Percentiles rank a stretch among this genome's conserved stretches.
Evolutionary conservation across 2,113 vertebrate species (phyloP).

Genomic region (Aegotheles bennettii): DNA sequence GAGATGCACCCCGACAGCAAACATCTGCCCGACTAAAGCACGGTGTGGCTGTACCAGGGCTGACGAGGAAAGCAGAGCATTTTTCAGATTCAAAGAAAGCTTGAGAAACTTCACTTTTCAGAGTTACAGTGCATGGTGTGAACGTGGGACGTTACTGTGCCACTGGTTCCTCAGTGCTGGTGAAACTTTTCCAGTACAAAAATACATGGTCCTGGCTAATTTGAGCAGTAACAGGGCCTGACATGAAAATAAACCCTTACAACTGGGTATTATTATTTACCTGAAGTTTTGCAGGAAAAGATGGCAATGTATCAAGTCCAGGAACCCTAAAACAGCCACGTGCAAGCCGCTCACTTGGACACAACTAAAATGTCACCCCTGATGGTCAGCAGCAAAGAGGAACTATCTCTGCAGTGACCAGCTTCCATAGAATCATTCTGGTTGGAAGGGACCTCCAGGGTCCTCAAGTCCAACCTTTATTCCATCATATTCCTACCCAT

Average conservation of each 20-base stretch:
- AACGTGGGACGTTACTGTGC: background rate
- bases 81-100: background rate
- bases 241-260: background rate
- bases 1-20: background rate
- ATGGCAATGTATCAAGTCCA: fast-evolving
- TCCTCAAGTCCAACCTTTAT: too few relatives aligned
- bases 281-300: background rate
- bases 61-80: background rate
- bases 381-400: background rate
- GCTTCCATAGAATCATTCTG: too few relatives aligned
- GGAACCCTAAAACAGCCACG: fast-evolving
- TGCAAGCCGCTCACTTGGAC: background rate
- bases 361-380: background rate
- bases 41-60: background rate
- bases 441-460: too few relatives aligned
- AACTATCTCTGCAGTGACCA: background rate
- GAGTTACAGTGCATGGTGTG: background rate
- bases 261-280: background rate
- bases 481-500: too few relatives aligned
- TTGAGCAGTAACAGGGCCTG: background rate
- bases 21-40: background rate
- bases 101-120: background rate
- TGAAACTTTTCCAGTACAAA: background rate
- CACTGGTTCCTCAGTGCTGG: background rate
- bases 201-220: background rate